phyloP scores from a whole-genome alignment of 2,888 invertebrate genomes.

The Perizoma flavofasciatum region DNA sequence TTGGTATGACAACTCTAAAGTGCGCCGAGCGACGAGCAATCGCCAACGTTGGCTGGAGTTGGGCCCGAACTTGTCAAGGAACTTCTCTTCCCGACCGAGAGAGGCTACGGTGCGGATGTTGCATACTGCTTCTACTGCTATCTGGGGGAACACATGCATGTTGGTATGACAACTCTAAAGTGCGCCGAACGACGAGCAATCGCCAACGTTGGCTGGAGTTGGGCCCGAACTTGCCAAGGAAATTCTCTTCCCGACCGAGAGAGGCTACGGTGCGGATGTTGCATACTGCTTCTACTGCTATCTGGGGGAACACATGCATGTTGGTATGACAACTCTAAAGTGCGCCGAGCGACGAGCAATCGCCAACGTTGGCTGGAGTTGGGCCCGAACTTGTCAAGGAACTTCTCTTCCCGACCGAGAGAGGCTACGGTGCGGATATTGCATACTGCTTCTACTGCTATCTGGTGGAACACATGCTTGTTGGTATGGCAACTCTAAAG shows the following conservation, averaged over 20 bases:
- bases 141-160: conserved; percentile 26
- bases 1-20: conserved; percentile 48
- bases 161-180: conserved; percentile 48
- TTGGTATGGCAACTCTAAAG: conserved; percentile 41
- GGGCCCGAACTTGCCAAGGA: conserved; percentile 83
- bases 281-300: conserved; percentile 84
- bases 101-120: conserved; percentile 88
- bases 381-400: conserved; percentile 82
- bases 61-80: conserved; percentile 83
- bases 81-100: conserved; percentile 86
- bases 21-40: conserved; percentile 84
- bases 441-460: conserved; percentile 84
- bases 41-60: conserved; percentile 81
- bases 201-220: conserved; percentile 81
- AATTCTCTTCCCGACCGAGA: conserved; percentile 86
- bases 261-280: conserved; percentile 88
- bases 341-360: conserved; percentile 84
- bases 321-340: conserved; percentile 47
- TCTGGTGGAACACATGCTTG: conserved; percentile 26
- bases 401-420: conserved; percentile 86
- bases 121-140: conserved; percentile 84
- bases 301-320: conserved; percentile 26
- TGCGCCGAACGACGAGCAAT: conserved; percentile 84
- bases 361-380: conserved; percentile 81
- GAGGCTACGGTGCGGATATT: conserved; percentile 88